Evolutionary conservation across 1,140 invertebrate species (phyloP), one percentile per base, ranked within the genome.

Genomic region (Psilanteris sp.): DNA sequence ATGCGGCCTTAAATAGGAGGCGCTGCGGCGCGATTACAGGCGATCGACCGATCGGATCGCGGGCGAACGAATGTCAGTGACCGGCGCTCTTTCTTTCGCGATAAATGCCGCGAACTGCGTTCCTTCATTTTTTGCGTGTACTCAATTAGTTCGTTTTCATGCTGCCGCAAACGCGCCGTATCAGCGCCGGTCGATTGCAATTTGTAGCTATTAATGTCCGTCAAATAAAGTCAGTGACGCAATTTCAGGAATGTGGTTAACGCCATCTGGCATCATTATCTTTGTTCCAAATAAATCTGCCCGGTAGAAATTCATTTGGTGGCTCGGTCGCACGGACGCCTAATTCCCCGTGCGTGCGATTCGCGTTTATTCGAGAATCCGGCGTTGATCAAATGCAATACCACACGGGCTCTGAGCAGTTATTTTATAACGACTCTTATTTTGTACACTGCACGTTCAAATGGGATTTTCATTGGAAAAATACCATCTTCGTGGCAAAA

Each of bases 31-130:
- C 54, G 29, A 59, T 59, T 46, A 62, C 34, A 7, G 50, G 24
- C 5, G 34, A 18, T 54, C 34, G 24, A 13, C 0, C 34, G 27
- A 52, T 52, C 27, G 36, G 34, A 50, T 64, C 36, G 59, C 57
- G 26, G 24, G 43, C 43, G 44, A 20, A 52, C 44, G 44, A 64
- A 52, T 64, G 59, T 52, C 46, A 64, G 59, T 64, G 59, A 64
- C 59, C 59, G 59, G 32, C 15, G 11, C 18, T 39, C 15, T 39
- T 50, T 62, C 44, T 62, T 50, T 62, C 44, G 44, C 14, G 26
- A 24, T 62, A 62, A 62, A 62, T 62, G 57, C 57, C 16, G 43
- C 15, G 57, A 62, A 62, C 29, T 24, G 57, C 44, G 32, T 46
- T 48, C 27, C 31, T 6, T 4, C 11, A 1, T 14, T 34, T 34